Conservation (phyloP, 2,797 vertebrate genomes). For the Lepus oiostolus region DNA sequence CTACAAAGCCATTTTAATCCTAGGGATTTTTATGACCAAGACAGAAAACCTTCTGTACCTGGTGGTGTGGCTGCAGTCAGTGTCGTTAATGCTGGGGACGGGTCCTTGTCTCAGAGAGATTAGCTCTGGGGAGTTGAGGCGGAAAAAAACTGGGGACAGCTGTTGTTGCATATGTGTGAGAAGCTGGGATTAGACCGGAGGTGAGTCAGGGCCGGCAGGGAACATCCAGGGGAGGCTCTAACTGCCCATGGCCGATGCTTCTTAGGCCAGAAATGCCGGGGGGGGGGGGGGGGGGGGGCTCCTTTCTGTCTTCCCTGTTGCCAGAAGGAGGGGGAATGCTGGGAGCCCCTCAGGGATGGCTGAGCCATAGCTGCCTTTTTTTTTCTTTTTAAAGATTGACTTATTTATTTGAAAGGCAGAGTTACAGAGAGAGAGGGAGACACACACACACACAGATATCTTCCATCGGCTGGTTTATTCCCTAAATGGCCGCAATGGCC, state of each 20-base stretch:
- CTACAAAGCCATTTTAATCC: conserved; percentile 72
- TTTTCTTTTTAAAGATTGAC: not conserved
- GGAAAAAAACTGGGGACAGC: conserved; percentile 74
- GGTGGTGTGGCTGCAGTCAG: conserved; percentile 20
- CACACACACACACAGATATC: no score
- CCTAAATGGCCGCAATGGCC: no score
- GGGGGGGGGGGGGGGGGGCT: not conserved
- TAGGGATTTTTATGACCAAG: conserved; percentile 63
- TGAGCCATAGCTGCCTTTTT: not conserved
- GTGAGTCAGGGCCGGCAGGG: conserved; percentile 82
- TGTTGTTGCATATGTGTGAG: conserved; percentile 87
- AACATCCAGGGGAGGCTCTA: not conserved
- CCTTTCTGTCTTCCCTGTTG: not conserved
- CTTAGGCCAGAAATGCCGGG: not conserved
- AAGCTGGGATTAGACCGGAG: conserved; percentile 76
- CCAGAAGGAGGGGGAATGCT: not conserved
- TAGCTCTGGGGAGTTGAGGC: conserved; percentile 58
- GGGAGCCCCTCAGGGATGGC: not conserved
- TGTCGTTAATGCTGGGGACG: conserved; percentile 60
- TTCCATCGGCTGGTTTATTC: no score
- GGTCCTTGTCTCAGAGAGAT: conserved; percentile 60
- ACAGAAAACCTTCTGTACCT: conserved; percentile 24
- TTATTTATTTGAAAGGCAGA: not conserved
- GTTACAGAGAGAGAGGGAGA: no score
- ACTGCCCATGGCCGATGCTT: not conserved